These are phyloP conservation scores for Sparus aurata DNA, from an alignment of 2,797 vertebrate species.

Conservation along the genomic window DNA sequence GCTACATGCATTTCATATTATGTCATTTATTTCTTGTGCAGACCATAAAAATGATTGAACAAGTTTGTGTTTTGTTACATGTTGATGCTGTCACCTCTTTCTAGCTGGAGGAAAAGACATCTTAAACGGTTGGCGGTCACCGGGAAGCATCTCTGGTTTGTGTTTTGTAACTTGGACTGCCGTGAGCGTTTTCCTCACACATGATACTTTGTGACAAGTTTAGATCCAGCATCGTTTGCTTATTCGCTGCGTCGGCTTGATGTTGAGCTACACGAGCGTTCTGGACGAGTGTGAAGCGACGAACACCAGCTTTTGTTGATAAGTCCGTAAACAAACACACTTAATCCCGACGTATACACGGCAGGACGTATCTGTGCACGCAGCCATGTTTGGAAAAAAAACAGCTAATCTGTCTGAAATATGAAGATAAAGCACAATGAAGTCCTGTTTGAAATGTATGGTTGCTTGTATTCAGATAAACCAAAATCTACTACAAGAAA, in stretches of 20 bases:
- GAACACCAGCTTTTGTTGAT: neutral
- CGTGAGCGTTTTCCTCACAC: neutral
- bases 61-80: no score
- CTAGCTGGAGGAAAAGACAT: neutral
- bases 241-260: neutral
- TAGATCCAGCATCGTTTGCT: neutral
- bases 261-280: neutral
- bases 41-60: no score
- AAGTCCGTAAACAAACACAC: neutral
- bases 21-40: no score
- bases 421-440: neutral
- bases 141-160: no score
- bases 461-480: neutral
- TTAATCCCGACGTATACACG: conserved; percentile 8
- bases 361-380: neutral
- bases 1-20: no score
- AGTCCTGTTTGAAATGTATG: neutral
- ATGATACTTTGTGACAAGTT: neutral
- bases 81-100: neutral
- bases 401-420: conserved; percentile 6
- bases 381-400: neutral
- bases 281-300: neutral
- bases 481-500: neutral
- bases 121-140: no score
- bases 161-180: neutral